A percentile compares a stretch with the other conserved stretches of the same genome.
These are phyloP conservation scores for Equus quagga DNA, from an alignment of 2,113 vertebrate genomes.

Conservation along the genomic window DNA sequence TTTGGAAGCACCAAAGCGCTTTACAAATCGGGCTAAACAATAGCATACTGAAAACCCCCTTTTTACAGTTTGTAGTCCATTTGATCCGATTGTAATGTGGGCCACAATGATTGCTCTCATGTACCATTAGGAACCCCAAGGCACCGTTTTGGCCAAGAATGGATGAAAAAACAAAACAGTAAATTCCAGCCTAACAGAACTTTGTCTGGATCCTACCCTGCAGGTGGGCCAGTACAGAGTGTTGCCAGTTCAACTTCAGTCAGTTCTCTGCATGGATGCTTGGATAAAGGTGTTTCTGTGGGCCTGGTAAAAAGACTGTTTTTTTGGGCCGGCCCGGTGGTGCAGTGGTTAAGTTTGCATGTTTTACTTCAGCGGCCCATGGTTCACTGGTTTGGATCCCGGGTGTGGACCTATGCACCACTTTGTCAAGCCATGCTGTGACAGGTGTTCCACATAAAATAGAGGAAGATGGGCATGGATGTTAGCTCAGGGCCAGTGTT, in stretches of 20 bases:
- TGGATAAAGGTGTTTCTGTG: background rate
- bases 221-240: background rate
- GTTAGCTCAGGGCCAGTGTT: too few relatives aligned
- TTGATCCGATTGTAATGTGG: background rate
- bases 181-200: background rate
- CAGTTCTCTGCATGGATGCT: background rate
- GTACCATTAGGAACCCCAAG: background rate
- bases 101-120: background rate
- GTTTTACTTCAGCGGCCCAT: too few relatives aligned
- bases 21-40: background rate
- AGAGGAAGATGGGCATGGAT: too few relatives aligned
- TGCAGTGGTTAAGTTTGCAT: too few relatives aligned
- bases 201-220: background rate
- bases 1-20: background rate
- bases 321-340: background rate
- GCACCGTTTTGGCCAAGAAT: background rate
- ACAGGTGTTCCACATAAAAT: too few relatives aligned
- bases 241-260: background rate
- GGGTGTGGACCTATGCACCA: too few relatives aligned
- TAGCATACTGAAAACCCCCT: background rate
- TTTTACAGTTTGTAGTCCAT: background rate
- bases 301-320: background rate
- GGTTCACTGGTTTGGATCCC: too few relatives aligned
- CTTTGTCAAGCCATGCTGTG: too few relatives aligned
- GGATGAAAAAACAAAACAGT: background rate